phyloP scores from a whole-genome alignment of 2,888 invertebrate species.

The Brachyptera putata region DNA sequence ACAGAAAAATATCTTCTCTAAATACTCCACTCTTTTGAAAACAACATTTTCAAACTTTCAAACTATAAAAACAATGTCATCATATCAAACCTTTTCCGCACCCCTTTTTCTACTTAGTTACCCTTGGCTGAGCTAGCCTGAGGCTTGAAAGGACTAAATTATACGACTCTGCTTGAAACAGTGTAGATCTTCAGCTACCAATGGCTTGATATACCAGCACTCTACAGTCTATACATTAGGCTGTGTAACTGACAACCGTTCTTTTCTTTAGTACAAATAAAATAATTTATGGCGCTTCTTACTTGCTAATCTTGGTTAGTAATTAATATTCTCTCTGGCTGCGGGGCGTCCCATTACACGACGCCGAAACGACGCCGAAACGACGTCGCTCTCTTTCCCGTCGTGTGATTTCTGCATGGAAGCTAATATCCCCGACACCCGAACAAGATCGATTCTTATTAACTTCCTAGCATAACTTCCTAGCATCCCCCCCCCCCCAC shows the following conservation, averaged over 20 bases:
- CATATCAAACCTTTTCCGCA: too few species aligned
- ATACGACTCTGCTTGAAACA: not conserved
- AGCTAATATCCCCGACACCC: conserved; percentile 2
- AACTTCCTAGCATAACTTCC: not conserved
- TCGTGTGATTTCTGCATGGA: too few species aligned
- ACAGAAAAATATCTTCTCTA: too few species aligned
- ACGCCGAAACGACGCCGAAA: not conserved
- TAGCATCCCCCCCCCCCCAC: too few species aligned
- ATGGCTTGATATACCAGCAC: too few species aligned
- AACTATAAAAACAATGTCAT: too few species aligned
- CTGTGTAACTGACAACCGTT: conserved; percentile 14
- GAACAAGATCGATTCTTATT: conserved; percentile 2
- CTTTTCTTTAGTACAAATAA: conserved; percentile 4
- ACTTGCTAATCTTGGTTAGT: conserved; percentile 10
- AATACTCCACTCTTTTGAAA: too few species aligned
- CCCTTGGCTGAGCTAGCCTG: not conserved
- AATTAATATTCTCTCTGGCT: conserved; percentile 16
- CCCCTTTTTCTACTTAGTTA: too few species aligned
- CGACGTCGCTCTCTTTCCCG: not conserved
- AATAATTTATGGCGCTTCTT: conserved; percentile 21
- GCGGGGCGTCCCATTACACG: conserved; percentile 12
- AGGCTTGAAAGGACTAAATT: not conserved
- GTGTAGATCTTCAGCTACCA: not conserved
- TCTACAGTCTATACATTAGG: too few species aligned
- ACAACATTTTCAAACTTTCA: too few species aligned